These are phyloP conservation scores for Enteromius trimaculatus DNA, from an alignment of 2,797 vertebrate genomes.

Conservation along the genomic window DNA sequence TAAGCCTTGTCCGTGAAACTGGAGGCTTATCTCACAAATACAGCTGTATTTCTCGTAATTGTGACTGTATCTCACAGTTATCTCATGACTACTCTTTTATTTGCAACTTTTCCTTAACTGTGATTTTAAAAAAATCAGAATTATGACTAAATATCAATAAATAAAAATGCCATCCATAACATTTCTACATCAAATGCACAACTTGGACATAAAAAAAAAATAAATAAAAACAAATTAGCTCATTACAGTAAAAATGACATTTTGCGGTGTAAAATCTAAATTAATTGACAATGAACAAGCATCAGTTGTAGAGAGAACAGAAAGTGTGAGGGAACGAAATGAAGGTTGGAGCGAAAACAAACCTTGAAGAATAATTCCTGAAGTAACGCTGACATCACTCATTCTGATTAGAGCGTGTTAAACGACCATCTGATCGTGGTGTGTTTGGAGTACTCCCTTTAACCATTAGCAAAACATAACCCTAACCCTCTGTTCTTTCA, in stretches of 20 bases:
- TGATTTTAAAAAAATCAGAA: too few relatives aligned
- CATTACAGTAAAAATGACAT: not conserved
- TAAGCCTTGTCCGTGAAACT: too few relatives aligned
- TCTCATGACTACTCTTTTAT: not conserved
- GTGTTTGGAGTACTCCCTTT: conserved; percentile 35
- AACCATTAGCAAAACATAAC: conserved; percentile 42
- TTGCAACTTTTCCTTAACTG: too few relatives aligned
- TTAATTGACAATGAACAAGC: not conserved
- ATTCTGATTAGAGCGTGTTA: conserved; percentile 24
- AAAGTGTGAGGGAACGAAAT: not conserved
- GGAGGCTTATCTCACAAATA: not conserved
- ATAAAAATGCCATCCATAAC: not conserved
- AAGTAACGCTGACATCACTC: conserved; percentile 2
- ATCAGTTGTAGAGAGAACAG: not conserved
- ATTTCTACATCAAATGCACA: not conserved
- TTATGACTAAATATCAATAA: not conserved
- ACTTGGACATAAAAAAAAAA: not conserved
- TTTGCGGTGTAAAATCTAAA: not conserved
- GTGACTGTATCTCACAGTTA: too few relatives aligned
- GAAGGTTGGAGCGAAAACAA: not conserved
- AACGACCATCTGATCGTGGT: not conserved
- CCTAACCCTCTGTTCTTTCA: conserved; percentile 36
- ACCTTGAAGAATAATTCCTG: not conserved
- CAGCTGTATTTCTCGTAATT: not conserved
- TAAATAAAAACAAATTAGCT: not conserved